A percentile compares a stretch with the other conserved stretches of the same genome.
Evolutionary conservation across 2,888 invertebrate genomes (phyloP).

Genomic region (Germaria angustata): DNA sequence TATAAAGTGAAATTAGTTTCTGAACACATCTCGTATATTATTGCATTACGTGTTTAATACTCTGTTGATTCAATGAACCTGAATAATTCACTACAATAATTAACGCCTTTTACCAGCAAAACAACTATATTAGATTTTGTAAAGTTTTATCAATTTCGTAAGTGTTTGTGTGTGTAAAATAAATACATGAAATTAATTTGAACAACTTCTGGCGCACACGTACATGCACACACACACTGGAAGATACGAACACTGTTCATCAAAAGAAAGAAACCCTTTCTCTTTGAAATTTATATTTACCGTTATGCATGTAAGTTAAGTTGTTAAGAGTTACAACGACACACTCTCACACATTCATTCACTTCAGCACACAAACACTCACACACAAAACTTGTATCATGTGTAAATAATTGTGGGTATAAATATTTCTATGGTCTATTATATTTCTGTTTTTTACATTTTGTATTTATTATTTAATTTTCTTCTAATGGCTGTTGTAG

Average conservation of each 20-base stretch:
- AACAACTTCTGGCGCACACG: too few relatives aligned
- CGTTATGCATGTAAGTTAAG: background rate
- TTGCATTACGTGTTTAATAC: background rate
- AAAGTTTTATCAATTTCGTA: background rate
- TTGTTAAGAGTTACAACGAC: constrained; percentile 9
- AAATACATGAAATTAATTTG: background rate
- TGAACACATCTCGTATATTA: background rate
- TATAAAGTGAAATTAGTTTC: too few relatives aligned
- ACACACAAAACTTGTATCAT: background rate
- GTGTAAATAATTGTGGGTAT: constrained; percentile 8
- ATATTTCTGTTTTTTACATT: background rate
- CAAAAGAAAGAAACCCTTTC: too few relatives aligned
- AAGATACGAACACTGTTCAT: too few relatives aligned
- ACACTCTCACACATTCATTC: background rate
- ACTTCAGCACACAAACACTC: background rate
- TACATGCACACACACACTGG: too few relatives aligned
- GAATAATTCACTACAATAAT: background rate
- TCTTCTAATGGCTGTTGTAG: constrained; percentile 51
- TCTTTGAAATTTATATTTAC: background rate
- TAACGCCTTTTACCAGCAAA: background rate
- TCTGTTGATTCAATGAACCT: background rate
- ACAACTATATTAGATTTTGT: too few relatives aligned
- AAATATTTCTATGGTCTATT: background rate
- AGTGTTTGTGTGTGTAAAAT: background rate
- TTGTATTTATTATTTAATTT: constrained; percentile 52